Conservation (phyloP, 2,888 invertebrate genomes). For the Petrolisthes manimaculis region DNA sequence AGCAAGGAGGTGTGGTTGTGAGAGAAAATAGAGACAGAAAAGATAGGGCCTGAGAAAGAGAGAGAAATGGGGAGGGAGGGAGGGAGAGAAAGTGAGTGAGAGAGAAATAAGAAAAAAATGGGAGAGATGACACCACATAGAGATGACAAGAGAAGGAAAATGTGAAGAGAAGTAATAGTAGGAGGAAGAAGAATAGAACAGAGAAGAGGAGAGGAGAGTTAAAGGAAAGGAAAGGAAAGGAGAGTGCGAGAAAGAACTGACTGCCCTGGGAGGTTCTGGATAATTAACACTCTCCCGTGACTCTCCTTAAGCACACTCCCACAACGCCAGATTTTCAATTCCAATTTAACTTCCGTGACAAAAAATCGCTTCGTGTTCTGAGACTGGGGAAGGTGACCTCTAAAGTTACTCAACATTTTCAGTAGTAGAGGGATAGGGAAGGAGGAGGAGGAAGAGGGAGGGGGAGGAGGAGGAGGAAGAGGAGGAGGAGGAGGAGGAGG, state of each 20-base stretch:
- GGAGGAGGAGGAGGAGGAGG: no score
- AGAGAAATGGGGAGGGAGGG: neutral
- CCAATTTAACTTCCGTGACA: conserved; percentile 58
- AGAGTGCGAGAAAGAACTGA: neutral
- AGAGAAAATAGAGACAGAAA: neutral
- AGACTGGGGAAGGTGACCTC: conserved; percentile 38
- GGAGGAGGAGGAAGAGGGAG: neutral
- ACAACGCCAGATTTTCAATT: conserved; percentile 51
- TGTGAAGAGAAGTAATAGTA: neutral
- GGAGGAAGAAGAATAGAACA: neutral
- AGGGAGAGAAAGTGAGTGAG: neutral
- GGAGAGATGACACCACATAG: neutral
- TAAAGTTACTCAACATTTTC: conserved; percentile 11
- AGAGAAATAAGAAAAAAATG: neutral
- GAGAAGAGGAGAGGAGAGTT: neutral
- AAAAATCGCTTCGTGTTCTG: conserved; percentile 37
- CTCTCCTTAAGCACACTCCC: conserved; percentile 5
- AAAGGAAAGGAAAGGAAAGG: neutral
- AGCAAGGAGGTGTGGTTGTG: neutral
- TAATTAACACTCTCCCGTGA: conserved; percentile 11
- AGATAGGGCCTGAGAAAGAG: neutral
- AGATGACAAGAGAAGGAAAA: neutral
- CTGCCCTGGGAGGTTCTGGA: neutral
- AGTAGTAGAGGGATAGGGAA: neutral
- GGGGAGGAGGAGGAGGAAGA: neutral